Conservation (phyloP, 1,140 invertebrate genomes). For the Acromyrmex charruanus region DNA sequence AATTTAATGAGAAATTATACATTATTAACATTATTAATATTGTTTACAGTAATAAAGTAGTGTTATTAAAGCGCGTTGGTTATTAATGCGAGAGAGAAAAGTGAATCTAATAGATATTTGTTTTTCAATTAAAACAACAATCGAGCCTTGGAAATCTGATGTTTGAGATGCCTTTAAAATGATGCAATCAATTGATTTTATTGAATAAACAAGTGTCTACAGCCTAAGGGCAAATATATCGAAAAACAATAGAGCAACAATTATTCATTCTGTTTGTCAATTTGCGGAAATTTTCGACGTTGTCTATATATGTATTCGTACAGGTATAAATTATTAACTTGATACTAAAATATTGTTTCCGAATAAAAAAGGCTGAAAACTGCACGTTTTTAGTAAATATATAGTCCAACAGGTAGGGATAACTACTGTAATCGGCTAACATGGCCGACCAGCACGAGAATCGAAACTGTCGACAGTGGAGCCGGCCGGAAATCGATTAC, state of each 20-base stretch:
- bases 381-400: neutral
- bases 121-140: neutral
- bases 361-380: slow-evolving; percentile 1
- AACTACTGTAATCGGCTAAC: slow-evolving; percentile 58
- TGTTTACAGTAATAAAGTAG: too few relatives aligned
- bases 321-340: neutral
- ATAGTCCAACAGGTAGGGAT: slow-evolving; percentile 42
- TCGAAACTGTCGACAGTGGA: slow-evolving; percentile 41
- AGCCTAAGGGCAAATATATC: neutral
- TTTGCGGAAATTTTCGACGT: slow-evolving; percentile 25
- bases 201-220: neutral
- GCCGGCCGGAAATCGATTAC: slow-evolving; percentile 55
- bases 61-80: too few relatives aligned
- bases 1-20: too few relatives aligned
- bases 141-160: neutral
- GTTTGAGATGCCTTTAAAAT: neutral
- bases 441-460: slow-evolving; percentile 26
- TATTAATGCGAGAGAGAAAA: neutral
- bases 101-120: neutral
- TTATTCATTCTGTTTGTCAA: neutral
- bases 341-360: neutral
- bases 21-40: too few relatives aligned
- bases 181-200: neutral
- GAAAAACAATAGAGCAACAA: neutral
- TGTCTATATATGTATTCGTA: neutral